Conservation (phyloP, 1,140 invertebrate genomes). For the Sinonovacula constricta region DNA sequence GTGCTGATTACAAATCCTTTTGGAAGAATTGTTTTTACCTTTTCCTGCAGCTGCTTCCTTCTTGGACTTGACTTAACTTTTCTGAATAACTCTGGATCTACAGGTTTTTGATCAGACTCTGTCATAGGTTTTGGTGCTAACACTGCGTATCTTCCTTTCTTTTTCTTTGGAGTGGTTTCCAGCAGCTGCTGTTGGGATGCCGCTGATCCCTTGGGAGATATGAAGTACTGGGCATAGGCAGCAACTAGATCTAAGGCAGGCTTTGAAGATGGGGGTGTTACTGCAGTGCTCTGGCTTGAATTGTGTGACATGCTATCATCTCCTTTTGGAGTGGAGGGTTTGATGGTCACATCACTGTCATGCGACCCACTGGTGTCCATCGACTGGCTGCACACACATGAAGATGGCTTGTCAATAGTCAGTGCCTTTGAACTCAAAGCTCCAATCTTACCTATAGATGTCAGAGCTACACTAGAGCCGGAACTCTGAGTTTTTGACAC, state of each 20-base stretch:
- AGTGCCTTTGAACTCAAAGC: no score
- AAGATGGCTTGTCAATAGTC: no score
- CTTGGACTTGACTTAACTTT: slow-evolving; percentile 61
- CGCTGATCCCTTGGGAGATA: slow-evolving; percentile 33
- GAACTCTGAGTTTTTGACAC: no score
- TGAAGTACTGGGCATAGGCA: slow-evolving; percentile 54
- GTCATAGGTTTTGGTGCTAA: slow-evolving; percentile 51
- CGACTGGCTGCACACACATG: not conserved
- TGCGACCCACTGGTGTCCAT: not conserved
- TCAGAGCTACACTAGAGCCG: no score
- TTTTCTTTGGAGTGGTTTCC: slow-evolving; percentile 61
- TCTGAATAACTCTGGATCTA: slow-evolving; percentile 17
- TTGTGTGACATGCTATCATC: no score
- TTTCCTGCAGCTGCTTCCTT: slow-evolving; percentile 62
- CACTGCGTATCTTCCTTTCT: not conserved
- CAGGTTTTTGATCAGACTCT: not conserved
- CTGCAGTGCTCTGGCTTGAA: no score
- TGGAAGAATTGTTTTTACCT: slow-evolving; percentile 68
- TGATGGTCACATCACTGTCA: not conserved
- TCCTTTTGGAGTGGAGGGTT: no score
- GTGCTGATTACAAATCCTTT: slow-evolving; percentile 67
- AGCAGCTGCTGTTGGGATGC: slow-evolving; percentile 39
- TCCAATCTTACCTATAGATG: not conserved
- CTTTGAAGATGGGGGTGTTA: slow-evolving; percentile 20
- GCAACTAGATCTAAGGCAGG: slow-evolving; percentile 56